Evolutionary conservation across 2,797 vertebrate genomes (phyloP), one percentile per base, ranked within the genome.

Genomic region (Hephaestus fuliginosus): DNA sequence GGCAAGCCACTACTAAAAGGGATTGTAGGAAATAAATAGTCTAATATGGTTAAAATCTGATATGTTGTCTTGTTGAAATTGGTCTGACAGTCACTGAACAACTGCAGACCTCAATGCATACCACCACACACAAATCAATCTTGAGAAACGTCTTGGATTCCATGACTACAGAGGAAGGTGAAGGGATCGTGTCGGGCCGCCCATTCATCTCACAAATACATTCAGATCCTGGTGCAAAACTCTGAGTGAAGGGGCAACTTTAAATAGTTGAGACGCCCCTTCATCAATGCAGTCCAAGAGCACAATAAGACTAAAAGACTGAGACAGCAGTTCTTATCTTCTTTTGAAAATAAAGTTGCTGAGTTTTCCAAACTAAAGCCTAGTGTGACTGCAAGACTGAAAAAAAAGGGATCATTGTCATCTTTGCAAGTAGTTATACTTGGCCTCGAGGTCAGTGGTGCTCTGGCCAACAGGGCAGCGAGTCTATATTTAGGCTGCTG

Each of bases 401-500:
- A 60, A 46, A 46, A 52, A 78, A 61, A 57, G 68, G 44, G 9
- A 88, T 79, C 68, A 84, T 66, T 84, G 78, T 88, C 75, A 84
- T 86, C 68, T 82, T 73, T 81, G 53, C 48, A 69, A 66, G 64
- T 82, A 55, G 84, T 91, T 89, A 83, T 80, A 77, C 81, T 88
- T 60, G 76, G 81, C 83, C 86, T 77, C 4, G 81, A 89, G 90
- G 92, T 91, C 89, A 91, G 73, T 51, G 73, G 66, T 80, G 83
- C 88, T 71, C 62, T 70, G 74, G 82, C 86, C 87, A 84, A 83
- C 75, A 84, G 78, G 83, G 74, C 88, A 81, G 71, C 15, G 1
- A 44, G 56, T 84, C 92, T 95, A 94, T 91, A 90, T 93, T 92
- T 92, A 94, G 88, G 76, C 82, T 41, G 74, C 86, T 81, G 88